phyloP scores from a whole-genome alignment of 2,888 invertebrate species.

The Chymomyza amoena region DNA sequence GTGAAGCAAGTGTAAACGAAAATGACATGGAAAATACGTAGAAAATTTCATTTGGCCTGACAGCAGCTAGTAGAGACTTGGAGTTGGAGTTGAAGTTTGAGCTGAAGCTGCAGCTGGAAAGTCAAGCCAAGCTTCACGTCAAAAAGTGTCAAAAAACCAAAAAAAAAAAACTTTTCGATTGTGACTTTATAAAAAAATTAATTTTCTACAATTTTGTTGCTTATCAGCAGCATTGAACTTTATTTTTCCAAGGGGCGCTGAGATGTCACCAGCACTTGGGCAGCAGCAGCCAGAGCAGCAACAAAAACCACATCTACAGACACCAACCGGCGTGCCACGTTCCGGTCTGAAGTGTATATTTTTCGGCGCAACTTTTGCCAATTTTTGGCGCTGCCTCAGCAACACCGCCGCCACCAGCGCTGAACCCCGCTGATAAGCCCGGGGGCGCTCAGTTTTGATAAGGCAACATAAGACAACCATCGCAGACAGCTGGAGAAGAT shows the following conservation, averaged over 20 bases:
- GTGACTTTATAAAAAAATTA: background rate
- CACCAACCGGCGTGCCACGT: background rate
- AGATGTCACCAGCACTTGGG: slow-evolving; percentile 47
- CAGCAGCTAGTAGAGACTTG: slow-evolving; percentile 19
- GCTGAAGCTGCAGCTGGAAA: slow-evolving; percentile 9
- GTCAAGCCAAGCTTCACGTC: slow-evolving; percentile 2
- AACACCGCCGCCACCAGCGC: slow-evolving; percentile 25
- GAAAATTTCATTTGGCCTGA: slow-evolving; percentile 61
- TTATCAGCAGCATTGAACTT: background rate
- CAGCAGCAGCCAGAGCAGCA: slow-evolving; percentile 16
- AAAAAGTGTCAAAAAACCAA: slow-evolving; percentile 12
- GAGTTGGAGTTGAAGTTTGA: slow-evolving; percentile 8
- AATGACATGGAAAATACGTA: slow-evolving; percentile 75
- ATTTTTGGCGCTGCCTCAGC: slow-evolving; percentile 50
- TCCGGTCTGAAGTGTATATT: background rate
- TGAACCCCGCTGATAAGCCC: slow-evolving; percentile 59
- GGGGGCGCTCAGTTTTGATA: background rate
- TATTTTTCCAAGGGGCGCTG: slow-evolving; percentile 18
- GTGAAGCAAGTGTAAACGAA: slow-evolving; percentile 42
- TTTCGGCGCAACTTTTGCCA: slow-evolving; percentile 14
- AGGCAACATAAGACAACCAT: background rate
- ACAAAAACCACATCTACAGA: background rate
- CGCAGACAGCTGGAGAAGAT: background rate
- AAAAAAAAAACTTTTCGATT: slow-evolving; percentile 5
- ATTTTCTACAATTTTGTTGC: slow-evolving; percentile 1